Conservation (phyloP, 2,888 invertebrate genomes). For the Protodeltote pygarga region DNA sequence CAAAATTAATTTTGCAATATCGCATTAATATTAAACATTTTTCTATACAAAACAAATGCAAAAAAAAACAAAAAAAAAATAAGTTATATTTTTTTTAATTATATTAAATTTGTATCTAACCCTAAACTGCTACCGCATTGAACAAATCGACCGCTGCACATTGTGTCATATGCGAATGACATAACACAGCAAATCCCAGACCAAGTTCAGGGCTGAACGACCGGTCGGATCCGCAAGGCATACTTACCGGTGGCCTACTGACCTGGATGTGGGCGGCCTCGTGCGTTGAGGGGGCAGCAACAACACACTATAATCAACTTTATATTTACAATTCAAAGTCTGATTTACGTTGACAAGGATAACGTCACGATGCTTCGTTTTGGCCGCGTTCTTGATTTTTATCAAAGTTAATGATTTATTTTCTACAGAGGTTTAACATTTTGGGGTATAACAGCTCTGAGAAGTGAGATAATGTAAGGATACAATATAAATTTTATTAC, state of each 20-base stretch:
- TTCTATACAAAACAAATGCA: background rate
- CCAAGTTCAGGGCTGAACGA: conserved; percentile 79
- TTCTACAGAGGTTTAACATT: conserved; percentile 17
- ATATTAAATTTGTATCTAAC: background rate
- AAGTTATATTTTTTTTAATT: background rate
- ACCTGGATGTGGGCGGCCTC: conserved; percentile 59
- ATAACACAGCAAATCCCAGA: conserved; percentile 60
- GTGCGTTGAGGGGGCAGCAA: conserved; percentile 37
- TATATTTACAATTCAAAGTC: conserved; percentile 25
- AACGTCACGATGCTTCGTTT: conserved; percentile 37
- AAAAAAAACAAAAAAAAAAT: background rate
- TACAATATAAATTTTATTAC: conserved; percentile 11
- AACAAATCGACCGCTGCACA: conserved; percentile 10
- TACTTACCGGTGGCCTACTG: conserved; percentile 61
- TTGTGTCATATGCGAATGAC: conserved; percentile 53
- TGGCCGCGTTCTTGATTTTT: conserved; percentile 37
- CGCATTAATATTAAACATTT: too few relatives aligned
- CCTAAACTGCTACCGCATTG: background rate
- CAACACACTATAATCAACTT: conserved; percentile 30
- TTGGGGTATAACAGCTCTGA: conserved; percentile 8
- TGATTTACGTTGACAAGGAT: conserved; percentile 23
- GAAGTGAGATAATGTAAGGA: conserved; percentile 16
- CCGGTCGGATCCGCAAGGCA: conserved; percentile 64
- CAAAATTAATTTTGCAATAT: too few relatives aligned
- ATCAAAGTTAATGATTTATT: conserved; percentile 39